Conservation (phyloP, 2,113 vertebrate species). For the Lagopus muta region DNA sequence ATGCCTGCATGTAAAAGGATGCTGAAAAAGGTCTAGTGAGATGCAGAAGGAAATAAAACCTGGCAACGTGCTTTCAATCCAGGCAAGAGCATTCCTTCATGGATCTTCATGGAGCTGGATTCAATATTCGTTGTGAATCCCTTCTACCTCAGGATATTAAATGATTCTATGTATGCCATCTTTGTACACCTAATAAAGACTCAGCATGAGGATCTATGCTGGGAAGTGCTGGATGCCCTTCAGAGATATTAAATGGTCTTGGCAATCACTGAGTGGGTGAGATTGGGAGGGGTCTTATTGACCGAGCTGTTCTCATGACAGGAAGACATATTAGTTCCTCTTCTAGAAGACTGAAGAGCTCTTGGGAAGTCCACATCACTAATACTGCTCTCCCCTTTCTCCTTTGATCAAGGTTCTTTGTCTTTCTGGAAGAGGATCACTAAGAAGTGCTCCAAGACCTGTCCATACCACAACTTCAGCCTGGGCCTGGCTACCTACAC, state of each 20-base stretch:
- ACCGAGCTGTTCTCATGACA: neutral
- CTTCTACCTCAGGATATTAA: neutral
- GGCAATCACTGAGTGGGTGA: neutral
- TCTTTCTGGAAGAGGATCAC: constrained; percentile 62
- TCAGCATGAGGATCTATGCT: neutral
- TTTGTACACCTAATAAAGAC: neutral
- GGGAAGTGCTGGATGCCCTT: neutral
- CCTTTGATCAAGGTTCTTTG: constrained; percentile 4
- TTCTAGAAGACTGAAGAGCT: fast-evolving
- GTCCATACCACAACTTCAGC: constrained; percentile 43
- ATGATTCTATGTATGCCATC: neutral
- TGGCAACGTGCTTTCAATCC: neutral
- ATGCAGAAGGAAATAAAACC: neutral
- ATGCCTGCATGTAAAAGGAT: neutral
- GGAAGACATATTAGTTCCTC: neutral
- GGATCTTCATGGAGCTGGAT: neutral
- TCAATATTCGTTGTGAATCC: neutral
- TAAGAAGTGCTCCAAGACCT: constrained; percentile 63
- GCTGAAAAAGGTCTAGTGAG: neutral
- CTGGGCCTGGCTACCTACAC: constrained; percentile 54
- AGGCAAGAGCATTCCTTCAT: neutral
- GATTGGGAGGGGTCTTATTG: neutral
- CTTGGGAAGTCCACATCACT: neutral
- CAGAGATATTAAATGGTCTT: neutral
- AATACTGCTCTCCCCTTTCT: neutral